Base-by-base conservation (phyloP, 2,888 invertebrate genomes). In the Linnaemya vulpina region DNA sequence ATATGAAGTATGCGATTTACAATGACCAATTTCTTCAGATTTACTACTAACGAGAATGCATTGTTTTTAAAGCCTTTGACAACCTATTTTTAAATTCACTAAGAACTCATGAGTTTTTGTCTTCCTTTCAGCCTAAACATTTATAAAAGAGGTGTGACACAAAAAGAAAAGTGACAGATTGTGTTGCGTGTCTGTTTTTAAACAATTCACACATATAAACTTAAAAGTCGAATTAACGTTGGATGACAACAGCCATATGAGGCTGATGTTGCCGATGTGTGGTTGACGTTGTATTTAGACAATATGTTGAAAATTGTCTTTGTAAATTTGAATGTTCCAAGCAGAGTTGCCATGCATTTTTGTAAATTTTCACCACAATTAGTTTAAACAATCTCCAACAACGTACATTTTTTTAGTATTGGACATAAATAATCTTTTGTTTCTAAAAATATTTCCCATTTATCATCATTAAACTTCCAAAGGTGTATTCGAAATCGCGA, bases 91-190 rank as follows among this genome's bases (percentile, higher is more conserved):
- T 38, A 3, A 38, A 62, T 35, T 4, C 3, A 10, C 15, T 20
- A 38, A 22, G 11, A 40, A 40, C 10, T 53, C 53, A 30, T 30
- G 9, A 30, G 13, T 11, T 2, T 51, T 15, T 51, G 17, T 3
- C 38, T 53, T 38, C 40, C 4, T 25, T 25, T 46, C 9, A 17
- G 35, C 8, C 22, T 4, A 60, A 11, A 9, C 15, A 51, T 3
- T 30, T n/a, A 20, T 30, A 75, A 51, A 65, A 17, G 15, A 63
- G 63, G 63, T 75, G 75, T 65, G 63, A 75, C 43, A 75, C 43
- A 40, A 63, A 53, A 51, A 38, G 20, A 68, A 35, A 53, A 20
- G 20, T 38, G 9, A 20, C 51, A 55, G n/a, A 71, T 25, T 43
- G 55, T 46, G n/a, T 11, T n/a, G 55, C 13, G 22, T 40, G 74